Evolutionary conservation across 2,113 vertebrate species (phyloP), one percentile per base, ranked within the genome.

Genomic region (Oryzias melastigma): DNA sequence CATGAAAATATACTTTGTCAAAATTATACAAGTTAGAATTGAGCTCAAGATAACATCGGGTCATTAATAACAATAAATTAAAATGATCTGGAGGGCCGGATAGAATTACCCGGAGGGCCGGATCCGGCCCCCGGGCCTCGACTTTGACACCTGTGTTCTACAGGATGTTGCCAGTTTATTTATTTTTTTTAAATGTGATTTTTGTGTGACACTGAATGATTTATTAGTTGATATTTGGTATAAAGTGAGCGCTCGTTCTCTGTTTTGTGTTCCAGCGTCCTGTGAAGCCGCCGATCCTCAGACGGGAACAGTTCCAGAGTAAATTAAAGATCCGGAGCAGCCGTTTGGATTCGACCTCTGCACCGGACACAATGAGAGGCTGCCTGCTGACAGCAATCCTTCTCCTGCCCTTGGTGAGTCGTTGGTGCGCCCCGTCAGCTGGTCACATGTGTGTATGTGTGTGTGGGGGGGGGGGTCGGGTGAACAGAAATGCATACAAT

Each of bases 381-480:
- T 81, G 52, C 85, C 71, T 91, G 83, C 84, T 89, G 76, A 71
- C 80, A 77, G 73, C 81, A 46, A 73, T 88, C 58, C 55, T 90
- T 51, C 75, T 89, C 69, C 69, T 89, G 81, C 89, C 84, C 73
- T 65, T 89, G 86, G 89, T 90, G 69, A 88, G 81, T 81, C 52
- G n/a, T 51, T 20, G 66, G 17, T 47, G 62, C 62, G 42, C 22
- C n/a, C 13, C 53, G 14, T 65, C 52, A 45, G 17, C 18, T 56
- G 27, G 60, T 54, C 41, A 55, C 24, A 42, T 51, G 25, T 58
- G 49, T 35, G 18, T 1, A 46, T 22, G 43, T 65, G 52, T 58
- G 45, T 8, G 45, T 3, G 24, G 1, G 13, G 43, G 29, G 8
- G 8, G 35, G 35, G 35, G 29, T 50, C 17, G 40, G 25, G 45